Percentiles rank a stretch among this genome's conserved stretches.
Conservation (phyloP, 2,113 vertebrate genomes). For the Phaethon lepturus region DNA sequence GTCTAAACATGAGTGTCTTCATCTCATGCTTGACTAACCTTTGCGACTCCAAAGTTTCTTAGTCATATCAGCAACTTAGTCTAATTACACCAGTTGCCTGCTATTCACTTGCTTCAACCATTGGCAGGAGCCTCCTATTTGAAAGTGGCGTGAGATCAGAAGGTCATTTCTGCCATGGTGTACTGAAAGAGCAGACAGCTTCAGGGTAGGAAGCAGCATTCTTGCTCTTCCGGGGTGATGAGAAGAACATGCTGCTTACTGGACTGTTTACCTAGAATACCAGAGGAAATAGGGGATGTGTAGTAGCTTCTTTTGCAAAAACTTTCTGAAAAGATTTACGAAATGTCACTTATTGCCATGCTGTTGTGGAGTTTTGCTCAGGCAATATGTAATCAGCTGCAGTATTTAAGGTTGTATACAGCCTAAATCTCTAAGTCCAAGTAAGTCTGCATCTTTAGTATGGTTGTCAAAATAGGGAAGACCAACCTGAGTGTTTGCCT, state of each 20-base stretch:
- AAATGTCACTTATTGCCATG: not conserved
- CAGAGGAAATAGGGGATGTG: not conserved
- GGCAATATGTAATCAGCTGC: not conserved
- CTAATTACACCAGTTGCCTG: not conserved
- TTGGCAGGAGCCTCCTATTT: not conserved
- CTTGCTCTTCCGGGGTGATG: not conserved
- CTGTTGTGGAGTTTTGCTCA: not conserved
- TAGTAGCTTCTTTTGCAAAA: not conserved
- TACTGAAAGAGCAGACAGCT: not conserved
- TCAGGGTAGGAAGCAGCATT: not conserved
- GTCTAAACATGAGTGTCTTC: not conserved
- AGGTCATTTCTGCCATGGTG: not conserved
- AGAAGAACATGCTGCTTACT: not conserved
- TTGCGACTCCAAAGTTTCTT: not conserved
- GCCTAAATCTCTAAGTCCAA: not conserved
- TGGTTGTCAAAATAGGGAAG: not conserved
- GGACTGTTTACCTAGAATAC: not conserved
- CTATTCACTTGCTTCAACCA: not conserved
- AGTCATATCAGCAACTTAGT: not conserved
- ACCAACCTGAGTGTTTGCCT: not conserved
- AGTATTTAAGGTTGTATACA: not conserved
- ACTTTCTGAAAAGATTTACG: not conserved
- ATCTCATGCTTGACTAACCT: not conserved
- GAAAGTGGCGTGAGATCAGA: not conserved
- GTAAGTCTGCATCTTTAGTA: not conserved